Base-by-base conservation (phyloP, 2,888 invertebrate species). In the Acrobasis suavella region DNA sequence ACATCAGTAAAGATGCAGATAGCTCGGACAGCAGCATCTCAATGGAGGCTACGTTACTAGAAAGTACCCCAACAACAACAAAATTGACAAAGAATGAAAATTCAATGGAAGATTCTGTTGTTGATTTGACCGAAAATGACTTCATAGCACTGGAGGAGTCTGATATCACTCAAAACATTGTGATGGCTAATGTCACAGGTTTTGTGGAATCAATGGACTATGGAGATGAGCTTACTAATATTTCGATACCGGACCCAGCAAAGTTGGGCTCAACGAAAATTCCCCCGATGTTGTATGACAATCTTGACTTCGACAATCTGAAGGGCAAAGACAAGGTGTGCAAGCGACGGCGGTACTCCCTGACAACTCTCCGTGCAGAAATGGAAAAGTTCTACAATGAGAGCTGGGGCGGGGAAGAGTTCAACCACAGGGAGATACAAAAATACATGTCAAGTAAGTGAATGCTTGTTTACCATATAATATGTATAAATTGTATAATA, bases 301-400 rank as follows among this genome's bases (percentile, higher is more conserved):
- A 91, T 69, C 82, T 91, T 32, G 91, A 91, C 67, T 92, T 91
- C 78, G 87, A 91, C 68, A 89, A 90, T 75, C 76, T 91, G 62
- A 91, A 91, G 68, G 89, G 91, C 9, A 89, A 82, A 55, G 80
- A 83, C 39, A 86, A 80, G 62, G 76, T 82, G 50, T 85, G 82
- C 64, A 89, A 80, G 65, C 79, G 78, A 68, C 74, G 84, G 56
- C 75, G 78, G 54, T 92, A 89, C 74, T 92, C 91, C 67, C 75
- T 87, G 67, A 81, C 84, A 66, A 84, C 86, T 65, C 81, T 92
- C 58, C 82, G 89, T 51, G 87, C 82, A 1, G 94, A 94, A 73
- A 94, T 95, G 94, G 91, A 93, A 64, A 92, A 92, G 64, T 95
- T 95, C 83, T 95, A 95, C 75, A 94, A 95, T 76, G 91, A 94